phyloP scores from a whole-genome alignment of 2,797 vertebrate species.

The Fistularia commersonii region DNA sequence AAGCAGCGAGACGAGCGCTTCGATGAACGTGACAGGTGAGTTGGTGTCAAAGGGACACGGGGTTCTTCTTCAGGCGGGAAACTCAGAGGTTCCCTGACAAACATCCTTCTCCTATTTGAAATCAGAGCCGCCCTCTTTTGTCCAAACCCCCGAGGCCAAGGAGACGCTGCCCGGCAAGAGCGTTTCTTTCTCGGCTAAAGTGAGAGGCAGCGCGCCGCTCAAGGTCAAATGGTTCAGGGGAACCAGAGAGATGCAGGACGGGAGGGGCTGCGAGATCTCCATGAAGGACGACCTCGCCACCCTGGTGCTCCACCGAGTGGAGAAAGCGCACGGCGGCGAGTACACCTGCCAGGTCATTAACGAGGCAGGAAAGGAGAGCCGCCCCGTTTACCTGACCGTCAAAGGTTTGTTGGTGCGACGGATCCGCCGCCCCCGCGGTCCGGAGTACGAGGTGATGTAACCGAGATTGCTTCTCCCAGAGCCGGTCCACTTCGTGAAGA shows the following conservation, averaged over 20 bases:
- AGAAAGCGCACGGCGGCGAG: conserved; percentile 81
- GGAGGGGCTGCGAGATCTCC: conserved; percentile 78
- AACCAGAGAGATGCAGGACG: conserved; percentile 81
- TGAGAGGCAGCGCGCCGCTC: conserved; percentile 85
- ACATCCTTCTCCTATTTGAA: conserved; percentile 32
- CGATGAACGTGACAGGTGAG: conserved; percentile 89
- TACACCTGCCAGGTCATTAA: conserved; percentile 80
- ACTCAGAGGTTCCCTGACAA: conserved; percentile 7
- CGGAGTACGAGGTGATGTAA: conserved; percentile 10
- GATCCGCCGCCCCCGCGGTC: not conserved
- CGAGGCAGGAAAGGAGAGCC: conserved; percentile 79
- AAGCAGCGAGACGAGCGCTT: conserved; percentile 80
- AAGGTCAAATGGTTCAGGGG: conserved; percentile 91
- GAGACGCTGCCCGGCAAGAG: conserved; percentile 80
- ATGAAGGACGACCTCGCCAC: conserved; percentile 76
- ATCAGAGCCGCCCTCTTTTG: conserved; percentile 87
- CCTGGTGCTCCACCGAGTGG: conserved; percentile 79
- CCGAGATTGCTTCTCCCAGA: conserved; percentile 57
- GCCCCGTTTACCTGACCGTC: conserved; percentile 79
- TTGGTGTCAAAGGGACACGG: conserved; percentile 9
- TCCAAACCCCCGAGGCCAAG: conserved; percentile 79
- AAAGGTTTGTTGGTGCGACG: conserved; percentile 81
- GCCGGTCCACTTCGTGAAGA: conserved; percentile 85
- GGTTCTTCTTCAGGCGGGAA: not conserved
- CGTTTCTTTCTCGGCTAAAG: conserved; percentile 81